Evolutionary conservation across 2,888 invertebrate species (phyloP).

Genomic region (Volucella inanis): DNA sequence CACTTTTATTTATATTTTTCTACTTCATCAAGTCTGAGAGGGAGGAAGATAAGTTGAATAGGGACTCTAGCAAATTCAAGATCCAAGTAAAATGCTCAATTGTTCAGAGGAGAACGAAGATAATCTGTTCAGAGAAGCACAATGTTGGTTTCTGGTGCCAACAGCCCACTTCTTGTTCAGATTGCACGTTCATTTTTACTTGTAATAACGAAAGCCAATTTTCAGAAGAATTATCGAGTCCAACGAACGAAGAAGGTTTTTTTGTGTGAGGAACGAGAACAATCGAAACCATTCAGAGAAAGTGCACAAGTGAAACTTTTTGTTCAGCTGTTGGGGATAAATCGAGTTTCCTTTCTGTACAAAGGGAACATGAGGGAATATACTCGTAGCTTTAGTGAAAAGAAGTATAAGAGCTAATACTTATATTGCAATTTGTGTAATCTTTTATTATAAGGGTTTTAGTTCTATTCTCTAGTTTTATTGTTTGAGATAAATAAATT

Average conservation of each 20-base stretch:
- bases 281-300: constrained; percentile 10
- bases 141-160: constrained; percentile 20
- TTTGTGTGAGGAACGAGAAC: constrained; percentile 9
- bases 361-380: neutral
- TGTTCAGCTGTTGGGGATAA: constrained; percentile 2
- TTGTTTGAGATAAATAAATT: neutral
- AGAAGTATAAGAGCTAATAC: neutral
- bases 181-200: constrained; percentile 54
- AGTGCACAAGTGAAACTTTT: constrained; percentile 16
- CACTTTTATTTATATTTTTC: constrained; percentile 36
- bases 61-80: neutral
- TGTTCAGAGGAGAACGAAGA: constrained; percentile 49
- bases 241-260: neutral
- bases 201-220: constrained; percentile 50
- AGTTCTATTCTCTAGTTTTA: neutral
- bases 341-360: constrained; percentile 11
- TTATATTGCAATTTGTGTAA: constrained; percentile 18
- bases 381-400: neutral
- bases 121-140: constrained; percentile 39
- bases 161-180: constrained; percentile 1
- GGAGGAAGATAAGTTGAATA: constrained; percentile 30
- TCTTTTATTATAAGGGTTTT: constrained; percentile 2
- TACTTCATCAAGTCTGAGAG: constrained; percentile 28
- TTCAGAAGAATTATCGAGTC: constrained; percentile 10
- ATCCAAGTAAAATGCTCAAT: constrained; percentile 55